These are phyloP conservation scores for Varanus salvator DNA, from an alignment of 2,113 vertebrate genomes.

Conservation along the genomic window DNA sequence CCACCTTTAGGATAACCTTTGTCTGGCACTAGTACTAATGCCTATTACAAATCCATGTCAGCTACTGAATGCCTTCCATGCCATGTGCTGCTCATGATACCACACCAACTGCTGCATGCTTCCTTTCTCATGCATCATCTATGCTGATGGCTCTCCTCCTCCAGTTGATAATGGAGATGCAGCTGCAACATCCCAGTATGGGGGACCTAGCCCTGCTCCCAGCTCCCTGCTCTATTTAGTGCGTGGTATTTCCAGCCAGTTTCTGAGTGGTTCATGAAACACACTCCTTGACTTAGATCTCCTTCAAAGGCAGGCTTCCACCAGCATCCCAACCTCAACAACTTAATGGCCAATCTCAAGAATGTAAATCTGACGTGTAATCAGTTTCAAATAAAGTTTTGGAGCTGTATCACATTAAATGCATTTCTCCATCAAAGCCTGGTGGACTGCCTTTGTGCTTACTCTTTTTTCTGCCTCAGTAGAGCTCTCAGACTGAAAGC, in stretches of 20 bases:
- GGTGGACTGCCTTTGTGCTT: background rate
- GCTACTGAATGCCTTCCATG: background rate
- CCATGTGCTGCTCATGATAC: background rate
- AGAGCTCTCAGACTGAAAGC: background rate
- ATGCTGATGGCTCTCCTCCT: background rate
- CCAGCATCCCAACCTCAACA: background rate
- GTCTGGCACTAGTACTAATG: too few species aligned
- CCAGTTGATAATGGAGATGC: background rate
- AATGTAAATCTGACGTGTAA: background rate
- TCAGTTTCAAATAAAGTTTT: background rate
- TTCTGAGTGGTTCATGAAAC: background rate
- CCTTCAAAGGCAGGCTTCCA: background rate
- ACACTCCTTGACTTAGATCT: background rate
- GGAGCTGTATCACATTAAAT: background rate
- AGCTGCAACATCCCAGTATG: background rate
- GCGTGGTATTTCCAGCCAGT: background rate
- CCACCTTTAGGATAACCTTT: background rate
- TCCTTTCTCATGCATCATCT: background rate
- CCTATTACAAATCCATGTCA: background rate
- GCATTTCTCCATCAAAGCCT: fast-evolving
- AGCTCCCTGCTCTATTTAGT: background rate
- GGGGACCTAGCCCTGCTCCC: background rate
- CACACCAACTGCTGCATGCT: background rate
- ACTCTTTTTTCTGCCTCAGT: background rate
- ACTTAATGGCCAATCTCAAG: background rate